These are phyloP conservation scores for Leptoteleia sp. DNA, from an alignment of 1,140 invertebrate genomes.

Conservation along the genomic window DNA sequence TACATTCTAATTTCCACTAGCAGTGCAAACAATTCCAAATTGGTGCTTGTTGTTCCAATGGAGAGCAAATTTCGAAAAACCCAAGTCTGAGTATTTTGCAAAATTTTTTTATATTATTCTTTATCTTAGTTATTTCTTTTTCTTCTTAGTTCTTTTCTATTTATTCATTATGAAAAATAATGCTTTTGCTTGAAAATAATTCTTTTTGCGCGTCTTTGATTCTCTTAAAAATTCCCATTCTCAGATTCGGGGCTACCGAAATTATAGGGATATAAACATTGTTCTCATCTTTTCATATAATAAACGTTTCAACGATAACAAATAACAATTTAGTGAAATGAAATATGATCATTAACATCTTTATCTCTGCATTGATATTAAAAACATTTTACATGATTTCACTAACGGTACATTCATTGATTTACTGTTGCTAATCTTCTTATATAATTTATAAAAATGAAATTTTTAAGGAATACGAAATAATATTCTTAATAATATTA, in stretches of 20 bases:
- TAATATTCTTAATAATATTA: too few relatives aligned
- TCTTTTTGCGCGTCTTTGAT: conserved; percentile 9
- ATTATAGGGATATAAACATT: background rate
- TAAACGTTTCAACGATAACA: background rate
- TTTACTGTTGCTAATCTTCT: background rate
- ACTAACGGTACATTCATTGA: conserved; percentile 48
- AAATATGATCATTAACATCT: background rate
- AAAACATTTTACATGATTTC: conserved; percentile 22
- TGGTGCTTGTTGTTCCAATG: too few relatives aligned
- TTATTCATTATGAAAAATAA: conserved; percentile 55
- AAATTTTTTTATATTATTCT: too few relatives aligned
- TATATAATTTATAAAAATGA: too few relatives aligned
- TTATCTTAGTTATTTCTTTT: too few relatives aligned
- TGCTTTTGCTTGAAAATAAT: conserved; percentile 27
- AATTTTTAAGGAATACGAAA: too few relatives aligned
- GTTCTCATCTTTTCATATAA: background rate
- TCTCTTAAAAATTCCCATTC: conserved; percentile 33
- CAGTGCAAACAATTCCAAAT: too few relatives aligned
- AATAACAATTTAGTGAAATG: background rate
- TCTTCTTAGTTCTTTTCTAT: too few relatives aligned
- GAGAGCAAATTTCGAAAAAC: too few relatives aligned
- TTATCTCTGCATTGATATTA: conserved; percentile 19
- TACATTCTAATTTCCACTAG: conserved; percentile 29
- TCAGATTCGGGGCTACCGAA: conserved; percentile 11
- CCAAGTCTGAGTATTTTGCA: conserved; percentile 28